These are phyloP conservation scores for Hemaris fuciformis DNA, from an alignment of 2,888 invertebrate genomes.

Conservation along the genomic window DNA sequence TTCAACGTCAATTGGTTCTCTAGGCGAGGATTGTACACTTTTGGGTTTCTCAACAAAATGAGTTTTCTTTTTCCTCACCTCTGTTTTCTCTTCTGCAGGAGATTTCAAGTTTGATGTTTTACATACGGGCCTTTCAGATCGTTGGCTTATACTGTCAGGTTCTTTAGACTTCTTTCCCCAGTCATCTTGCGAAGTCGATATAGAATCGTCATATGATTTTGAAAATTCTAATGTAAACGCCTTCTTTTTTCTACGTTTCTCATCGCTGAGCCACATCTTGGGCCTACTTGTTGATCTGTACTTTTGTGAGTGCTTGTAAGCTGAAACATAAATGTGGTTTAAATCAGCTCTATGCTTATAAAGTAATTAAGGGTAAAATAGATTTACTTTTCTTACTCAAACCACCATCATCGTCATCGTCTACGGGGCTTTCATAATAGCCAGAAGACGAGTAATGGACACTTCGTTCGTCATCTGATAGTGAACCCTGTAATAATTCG, in stretches of 20 bases:
- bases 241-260: slow-evolving; percentile 86
- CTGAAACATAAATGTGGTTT: slow-evolving; percentile 41
- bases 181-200: slow-evolving; percentile 76
- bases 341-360: slow-evolving; percentile 2
- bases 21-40: slow-evolving; percentile 67
- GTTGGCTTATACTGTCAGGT: slow-evolving; percentile 49
- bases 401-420: slow-evolving; percentile 83
- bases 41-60: slow-evolving; percentile 75
- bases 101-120: slow-evolving; percentile 58
- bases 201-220: slow-evolving; percentile 80
- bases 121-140: slow-evolving; percentile 53
- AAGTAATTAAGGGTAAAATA: neutral
- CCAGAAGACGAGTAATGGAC: slow-evolving; percentile 88
- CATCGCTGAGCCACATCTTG: slow-evolving; percentile 85
- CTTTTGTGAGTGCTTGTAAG: slow-evolving; percentile 77
- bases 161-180: slow-evolving; percentile 67
- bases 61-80: slow-evolving; percentile 71
- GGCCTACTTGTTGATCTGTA: slow-evolving; percentile 69
- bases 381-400: slow-evolving; percentile 57
- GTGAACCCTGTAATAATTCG: slow-evolving; percentile 70
- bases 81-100: slow-evolving; percentile 66
- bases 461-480: slow-evolving; percentile 86
- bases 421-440: slow-evolving; percentile 87
- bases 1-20: slow-evolving; percentile 65
- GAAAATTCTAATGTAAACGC: slow-evolving; percentile 89